phyloP scores from a whole-genome alignment of 2,888 invertebrate genomes.

The Brachynemurus nebulosus region DNA sequence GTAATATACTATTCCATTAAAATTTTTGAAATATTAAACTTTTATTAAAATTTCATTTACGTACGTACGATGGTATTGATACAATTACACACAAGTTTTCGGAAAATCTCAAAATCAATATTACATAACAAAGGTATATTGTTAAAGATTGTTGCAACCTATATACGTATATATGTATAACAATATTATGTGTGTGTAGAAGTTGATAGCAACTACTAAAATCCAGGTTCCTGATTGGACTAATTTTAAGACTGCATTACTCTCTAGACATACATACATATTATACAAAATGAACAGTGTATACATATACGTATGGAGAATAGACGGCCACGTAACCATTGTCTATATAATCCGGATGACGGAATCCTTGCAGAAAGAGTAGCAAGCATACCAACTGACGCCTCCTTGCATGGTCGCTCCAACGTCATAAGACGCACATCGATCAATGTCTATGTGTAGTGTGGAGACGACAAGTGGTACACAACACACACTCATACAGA shows the following conservation, averaged over 20 bases:
- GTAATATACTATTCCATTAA: too few relatives aligned
- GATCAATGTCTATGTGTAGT: slow-evolving; percentile 7
- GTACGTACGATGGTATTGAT: too few relatives aligned
- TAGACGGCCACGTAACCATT: slow-evolving; percentile 3
- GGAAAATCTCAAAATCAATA: slow-evolving; percentile 1
- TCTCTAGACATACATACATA: neutral
- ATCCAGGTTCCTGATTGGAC: slow-evolving; percentile 2
- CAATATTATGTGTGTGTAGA: neutral
- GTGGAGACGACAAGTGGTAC: too few relatives aligned
- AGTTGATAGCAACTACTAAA: neutral
- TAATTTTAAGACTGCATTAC: slow-evolving; percentile 1
- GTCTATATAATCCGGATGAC: slow-evolving; percentile 7
- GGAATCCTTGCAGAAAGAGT: slow-evolving; percentile 5
- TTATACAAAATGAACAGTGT: neutral
- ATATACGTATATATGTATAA: neutral
- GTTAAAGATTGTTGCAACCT: neutral
- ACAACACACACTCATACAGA: too few relatives aligned
- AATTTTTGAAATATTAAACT: too few relatives aligned
- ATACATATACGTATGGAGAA: neutral
- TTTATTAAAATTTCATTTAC: too few relatives aligned
- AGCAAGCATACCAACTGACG: neutral
- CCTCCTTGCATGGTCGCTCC: slow-evolving; percentile 4
- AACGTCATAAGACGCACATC: slow-evolving; percentile 7
- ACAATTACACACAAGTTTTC: too few relatives aligned
- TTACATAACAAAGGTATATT: slow-evolving; percentile 1